These are phyloP conservation scores for Athrips mouffetella DNA, from an alignment of 2,888 invertebrate species.

Conservation along the genomic window DNA sequence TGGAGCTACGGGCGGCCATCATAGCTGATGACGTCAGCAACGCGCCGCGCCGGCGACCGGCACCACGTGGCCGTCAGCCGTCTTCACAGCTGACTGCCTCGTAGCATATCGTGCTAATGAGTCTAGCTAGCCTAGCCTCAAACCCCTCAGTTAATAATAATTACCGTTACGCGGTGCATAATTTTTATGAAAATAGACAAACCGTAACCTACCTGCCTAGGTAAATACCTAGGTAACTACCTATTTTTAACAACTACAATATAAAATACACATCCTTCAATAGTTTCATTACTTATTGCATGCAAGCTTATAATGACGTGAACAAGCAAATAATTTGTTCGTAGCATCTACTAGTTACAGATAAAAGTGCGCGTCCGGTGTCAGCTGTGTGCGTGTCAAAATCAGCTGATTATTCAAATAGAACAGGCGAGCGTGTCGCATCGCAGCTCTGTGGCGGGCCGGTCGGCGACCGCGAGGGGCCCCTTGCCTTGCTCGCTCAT, in stretches of 20 bases:
- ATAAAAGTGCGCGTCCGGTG: conserved; percentile 64
- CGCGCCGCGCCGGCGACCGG: conserved; percentile 31
- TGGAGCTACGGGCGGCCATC: conserved; percentile 20
- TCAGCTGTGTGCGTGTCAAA: conserved; percentile 78
- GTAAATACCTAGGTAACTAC: neutral
- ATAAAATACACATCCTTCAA: conserved; percentile 35
- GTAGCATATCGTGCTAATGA: conserved; percentile 14
- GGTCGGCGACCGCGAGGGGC: conserved; percentile 24
- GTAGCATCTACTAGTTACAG: conserved; percentile 39
- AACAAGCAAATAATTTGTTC: conserved; percentile 38
- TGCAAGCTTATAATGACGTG: conserved; percentile 24
- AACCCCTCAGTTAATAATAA: neutral
- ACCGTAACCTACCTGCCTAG: neutral
- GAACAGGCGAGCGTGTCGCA: conserved; percentile 64
- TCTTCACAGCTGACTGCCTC: conserved; percentile 48
- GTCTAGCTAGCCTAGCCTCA: neutral
- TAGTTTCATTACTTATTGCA: conserved; percentile 36
- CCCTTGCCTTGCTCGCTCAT: conserved; percentile 22
- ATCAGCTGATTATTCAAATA: conserved; percentile 80
- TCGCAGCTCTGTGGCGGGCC: conserved; percentile 43
- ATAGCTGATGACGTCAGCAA: conserved; percentile 39
- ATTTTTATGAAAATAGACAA: neutral
- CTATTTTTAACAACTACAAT: neutral
- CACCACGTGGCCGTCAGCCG: conserved; percentile 65
- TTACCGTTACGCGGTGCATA: conserved; percentile 4